Percentiles rank a stretch among this genome's conserved stretches.
Evolutionary conservation across 2,113 vertebrate species (phyloP).

Genomic region (Phocoena sinus): DNA sequence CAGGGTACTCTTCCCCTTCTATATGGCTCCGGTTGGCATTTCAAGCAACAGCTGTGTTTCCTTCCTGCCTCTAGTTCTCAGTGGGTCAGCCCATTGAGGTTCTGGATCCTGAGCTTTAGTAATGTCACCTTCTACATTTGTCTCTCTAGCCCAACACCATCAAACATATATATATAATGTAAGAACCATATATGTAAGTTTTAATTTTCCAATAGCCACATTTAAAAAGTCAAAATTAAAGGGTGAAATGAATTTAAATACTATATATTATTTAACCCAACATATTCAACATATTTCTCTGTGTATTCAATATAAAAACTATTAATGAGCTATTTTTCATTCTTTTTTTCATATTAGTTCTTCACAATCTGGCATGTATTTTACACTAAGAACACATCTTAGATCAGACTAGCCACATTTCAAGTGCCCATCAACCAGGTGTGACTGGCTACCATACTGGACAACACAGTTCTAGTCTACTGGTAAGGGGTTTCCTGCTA

Average conservation of each 20-base stretch:
- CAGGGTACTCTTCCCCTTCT: neutral
- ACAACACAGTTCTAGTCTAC: neutral
- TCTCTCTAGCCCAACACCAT: neutral
- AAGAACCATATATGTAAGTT: neutral
- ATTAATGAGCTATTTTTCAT: neutral
- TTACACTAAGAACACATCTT: neutral
- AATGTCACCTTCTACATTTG: neutral
- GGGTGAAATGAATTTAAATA: neutral
- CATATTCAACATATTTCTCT: neutral
- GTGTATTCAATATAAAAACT: neutral
- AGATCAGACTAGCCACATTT: neutral
- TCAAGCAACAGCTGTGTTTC: neutral
- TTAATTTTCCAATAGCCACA: neutral
- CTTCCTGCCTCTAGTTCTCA: neutral
- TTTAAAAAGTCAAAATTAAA: slow-evolving; percentile 16
- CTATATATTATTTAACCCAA: neutral
- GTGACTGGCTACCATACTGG: neutral
- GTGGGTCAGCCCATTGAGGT: neutral
- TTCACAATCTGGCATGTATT: neutral
- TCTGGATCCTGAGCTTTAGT: neutral
- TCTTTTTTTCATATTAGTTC: neutral
- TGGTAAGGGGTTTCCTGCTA: neutral
- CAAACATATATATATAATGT: neutral
- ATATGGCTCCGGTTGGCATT: neutral
- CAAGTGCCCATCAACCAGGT: neutral